Evolutionary conservation across 2,888 invertebrate genomes (phyloP).

Genomic region (Lordiphosa fenestrarum): DNA sequence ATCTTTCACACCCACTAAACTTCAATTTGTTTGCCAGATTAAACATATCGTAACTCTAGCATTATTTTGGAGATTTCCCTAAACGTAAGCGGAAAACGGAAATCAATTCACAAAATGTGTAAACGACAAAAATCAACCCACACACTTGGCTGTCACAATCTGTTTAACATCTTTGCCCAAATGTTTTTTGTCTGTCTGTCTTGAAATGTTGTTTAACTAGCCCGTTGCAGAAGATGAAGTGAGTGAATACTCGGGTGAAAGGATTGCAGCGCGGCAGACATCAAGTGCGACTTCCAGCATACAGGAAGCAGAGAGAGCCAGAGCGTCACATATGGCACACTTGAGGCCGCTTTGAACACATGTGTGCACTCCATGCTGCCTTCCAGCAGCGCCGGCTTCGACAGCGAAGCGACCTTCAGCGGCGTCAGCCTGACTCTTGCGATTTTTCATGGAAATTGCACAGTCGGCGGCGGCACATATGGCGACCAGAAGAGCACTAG

Average conservation of each 20-base stretch:
- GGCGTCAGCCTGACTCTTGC: constrained; percentile 67
- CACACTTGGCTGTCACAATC: constrained; percentile 9
- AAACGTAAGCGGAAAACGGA: constrained; percentile 5
- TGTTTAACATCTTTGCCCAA: constrained; percentile 20
- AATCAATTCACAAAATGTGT: constrained; percentile 10
- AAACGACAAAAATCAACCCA: too few species aligned
- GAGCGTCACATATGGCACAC: constrained; percentile 1
- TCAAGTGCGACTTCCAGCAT: constrained; percentile 12
- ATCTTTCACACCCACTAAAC: too few species aligned
- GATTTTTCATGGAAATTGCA: constrained; percentile 71
- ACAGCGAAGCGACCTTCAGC: constrained; percentile 48
- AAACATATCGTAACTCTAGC: too few species aligned
- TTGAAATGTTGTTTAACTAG: too few species aligned
- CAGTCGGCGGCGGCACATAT: constrained; percentile 48
- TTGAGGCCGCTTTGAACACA: constrained; percentile 13
- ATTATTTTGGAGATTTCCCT: too few species aligned
- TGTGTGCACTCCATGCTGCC: constrained; percentile 9
- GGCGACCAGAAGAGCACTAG: constrained; percentile 55
- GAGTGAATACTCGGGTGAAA: constrained; percentile 15
- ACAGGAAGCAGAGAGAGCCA: constrained; percentile 5
- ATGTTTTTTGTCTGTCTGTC: too few species aligned
- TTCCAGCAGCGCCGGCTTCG: constrained; percentile 4
- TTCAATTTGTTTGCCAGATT: too few species aligned
- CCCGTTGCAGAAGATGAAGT: too few species aligned
- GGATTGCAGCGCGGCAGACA: constrained; percentile 24